Evolutionary conservation across 2,797 vertebrate species (phyloP), one percentile per base, ranked within the genome.

Genomic region (Helarctos malayanus): DNA sequence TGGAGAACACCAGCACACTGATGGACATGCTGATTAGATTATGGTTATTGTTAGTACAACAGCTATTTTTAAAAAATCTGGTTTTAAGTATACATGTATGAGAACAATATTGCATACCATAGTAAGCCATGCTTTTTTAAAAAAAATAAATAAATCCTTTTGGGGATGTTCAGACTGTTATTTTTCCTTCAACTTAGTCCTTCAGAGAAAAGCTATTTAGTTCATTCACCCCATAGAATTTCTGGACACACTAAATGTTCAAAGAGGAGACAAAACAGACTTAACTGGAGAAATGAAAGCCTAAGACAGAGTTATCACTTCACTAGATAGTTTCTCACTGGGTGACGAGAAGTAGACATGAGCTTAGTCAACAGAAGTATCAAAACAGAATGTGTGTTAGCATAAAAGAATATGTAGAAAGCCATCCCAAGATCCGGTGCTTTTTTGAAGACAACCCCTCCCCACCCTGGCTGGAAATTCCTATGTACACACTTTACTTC

Each of bases 61-160:
- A 97, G 95, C 95, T 97, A 76, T 97, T 98, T 98, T 88, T 82
- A 76, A 18, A 41, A 45, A 49, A 98, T 84, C 95, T 94, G 93
- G 75, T 95, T 97, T 98, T 96, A 97, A 96, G 97, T 98, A 97
- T 75, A 95, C 92, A 97, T 96, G 97, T 98, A 95, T 98, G 92
- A 95, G 96, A 98, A 98, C 35, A 94, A 89, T 49, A 97, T 57
- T 97, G 90, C 97, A 96, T 98, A 89, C 61, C 96, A 92, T 41
- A 96, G 95, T 98, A 94, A 98, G 97, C 88, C 87, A 88, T 73
- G 84, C 80, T 98, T 98, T 98, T 25, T 21, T 3, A 89, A 96
- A 97, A 99, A 11, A 94, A 96, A 91, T 95, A 97, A 99, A 98
- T 98, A 99, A 99, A 99, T 98, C 89, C 91, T 96, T 95, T 98